phyloP scores from a whole-genome alignment of 2,888 invertebrate species.

The Drosophila trichaetosa region DNA sequence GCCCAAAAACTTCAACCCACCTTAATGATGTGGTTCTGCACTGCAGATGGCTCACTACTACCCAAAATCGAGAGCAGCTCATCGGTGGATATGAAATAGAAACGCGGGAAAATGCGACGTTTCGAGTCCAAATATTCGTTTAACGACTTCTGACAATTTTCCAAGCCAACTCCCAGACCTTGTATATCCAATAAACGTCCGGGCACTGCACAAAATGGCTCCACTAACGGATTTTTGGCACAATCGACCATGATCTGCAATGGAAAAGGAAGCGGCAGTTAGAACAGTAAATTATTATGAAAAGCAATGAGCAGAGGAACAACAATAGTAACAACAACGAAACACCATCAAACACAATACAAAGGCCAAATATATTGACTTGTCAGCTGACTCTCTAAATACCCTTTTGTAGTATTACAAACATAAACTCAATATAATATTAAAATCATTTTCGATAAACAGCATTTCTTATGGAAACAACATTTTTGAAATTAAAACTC shows the following conservation, averaged over 20 bases:
- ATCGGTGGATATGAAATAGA: slow-evolving; percentile 97
- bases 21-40: slow-evolving; percentile 97
- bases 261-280: slow-evolving; percentile 57
- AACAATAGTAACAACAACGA: slow-evolving; percentile 43
- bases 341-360: slow-evolving; percentile 50
- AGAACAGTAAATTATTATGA: slow-evolving; percentile 71
- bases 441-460: not conserved
- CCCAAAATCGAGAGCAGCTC: slow-evolving; percentile 95
- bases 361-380: slow-evolving; percentile 18
- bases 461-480: not conserved
- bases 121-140: slow-evolving; percentile 96
- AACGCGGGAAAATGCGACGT: slow-evolving; percentile 94
- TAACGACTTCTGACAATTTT: slow-evolving; percentile 95
- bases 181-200: slow-evolving; percentile 92
- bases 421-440: not conserved
- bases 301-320: slow-evolving; percentile 57
- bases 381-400: slow-evolving; percentile 4
- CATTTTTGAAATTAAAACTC: not conserved
- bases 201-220: slow-evolving; percentile 90
- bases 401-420: slow-evolving; percentile 16
- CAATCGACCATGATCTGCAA: slow-evolving; percentile 93
- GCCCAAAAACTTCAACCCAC: slow-evolving; percentile 83
- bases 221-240: slow-evolving; percentile 91
- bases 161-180: slow-evolving; percentile 90
- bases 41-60: slow-evolving; percentile 92